Conservation (phyloP, 2,113 vertebrate genomes). For the Rafetus swinhoei region DNA sequence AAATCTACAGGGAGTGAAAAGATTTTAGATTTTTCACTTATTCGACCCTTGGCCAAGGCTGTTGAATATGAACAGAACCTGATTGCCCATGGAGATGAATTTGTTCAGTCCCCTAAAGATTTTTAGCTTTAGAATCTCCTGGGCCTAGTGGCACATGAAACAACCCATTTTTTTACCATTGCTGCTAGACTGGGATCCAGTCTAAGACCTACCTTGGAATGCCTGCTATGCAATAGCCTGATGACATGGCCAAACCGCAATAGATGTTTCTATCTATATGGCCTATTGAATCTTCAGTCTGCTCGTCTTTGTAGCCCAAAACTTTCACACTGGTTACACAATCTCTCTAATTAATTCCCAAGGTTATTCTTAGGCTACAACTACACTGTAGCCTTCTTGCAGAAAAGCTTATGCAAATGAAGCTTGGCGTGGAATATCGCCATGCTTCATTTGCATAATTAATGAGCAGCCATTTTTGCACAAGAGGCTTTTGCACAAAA, state of each 20-base stretch:
- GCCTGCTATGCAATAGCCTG: not conserved
- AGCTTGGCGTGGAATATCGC: too few species aligned
- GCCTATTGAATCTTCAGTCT: not conserved
- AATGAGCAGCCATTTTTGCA: too few species aligned
- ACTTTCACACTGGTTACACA: not conserved
- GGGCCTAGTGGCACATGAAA: not conserved
- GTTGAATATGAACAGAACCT: constrained; percentile 5
- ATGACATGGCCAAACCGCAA: not conserved
- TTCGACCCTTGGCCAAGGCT: constrained; percentile 7
- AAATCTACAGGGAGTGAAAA: not conserved
- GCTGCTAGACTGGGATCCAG: not conserved
- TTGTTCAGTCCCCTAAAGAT: constrained; percentile 8
- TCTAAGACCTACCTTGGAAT: not conserved
- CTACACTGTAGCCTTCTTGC: too few species aligned
- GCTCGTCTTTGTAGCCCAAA: not conserved
- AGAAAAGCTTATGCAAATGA: too few species aligned
- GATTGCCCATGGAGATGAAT: constrained; percentile 21
- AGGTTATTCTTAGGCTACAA: not conserved
- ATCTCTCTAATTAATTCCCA: not conserved
- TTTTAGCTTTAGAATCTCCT: not conserved
- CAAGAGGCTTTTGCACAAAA: too few species aligned
- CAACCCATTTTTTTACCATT: not conserved
- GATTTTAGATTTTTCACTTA: constrained; percentile 33
- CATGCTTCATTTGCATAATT: too few species aligned
- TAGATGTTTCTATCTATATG: not conserved